Percentiles rank a stretch among this genome's conserved stretches.
Conservation (phyloP, 2,797 vertebrate genomes). For the Clarias pachynema region DNA sequence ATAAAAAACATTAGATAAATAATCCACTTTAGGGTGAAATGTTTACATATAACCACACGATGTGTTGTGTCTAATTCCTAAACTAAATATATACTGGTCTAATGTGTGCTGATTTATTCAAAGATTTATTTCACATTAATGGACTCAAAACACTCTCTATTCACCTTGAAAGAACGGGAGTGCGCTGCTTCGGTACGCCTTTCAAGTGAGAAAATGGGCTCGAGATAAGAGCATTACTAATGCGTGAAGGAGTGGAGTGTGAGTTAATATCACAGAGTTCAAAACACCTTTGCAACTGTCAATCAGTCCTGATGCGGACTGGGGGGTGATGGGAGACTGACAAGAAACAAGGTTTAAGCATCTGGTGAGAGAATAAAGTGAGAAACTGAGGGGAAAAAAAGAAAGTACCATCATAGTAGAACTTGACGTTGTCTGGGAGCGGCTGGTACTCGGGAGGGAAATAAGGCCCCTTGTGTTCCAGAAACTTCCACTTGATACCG, state of each 20-base stretch:
- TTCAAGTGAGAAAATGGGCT: not conserved
- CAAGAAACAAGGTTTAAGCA: not conserved
- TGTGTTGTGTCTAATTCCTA: not conserved
- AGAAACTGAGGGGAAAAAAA: not conserved
- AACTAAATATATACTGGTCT: not conserved
- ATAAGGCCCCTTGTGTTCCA: slow-evolving; percentile 74
- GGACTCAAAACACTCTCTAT: not conserved
- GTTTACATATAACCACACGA: not conserved
- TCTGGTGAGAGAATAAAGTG: not conserved
- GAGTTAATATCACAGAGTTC: not conserved
- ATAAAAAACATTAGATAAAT: not conserved
- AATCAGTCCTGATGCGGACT: not conserved
- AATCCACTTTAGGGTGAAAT: not conserved
- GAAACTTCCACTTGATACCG: slow-evolving; percentile 76
- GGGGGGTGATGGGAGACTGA: not conserved
- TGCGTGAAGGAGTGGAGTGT: not conserved
- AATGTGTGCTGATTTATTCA: not conserved
- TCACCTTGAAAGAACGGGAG: not conserved
- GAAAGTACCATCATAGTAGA: slow-evolving; percentile 70
- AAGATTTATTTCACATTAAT: not conserved
- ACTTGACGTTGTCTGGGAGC: slow-evolving; percentile 68
- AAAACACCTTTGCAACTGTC: not conserved
- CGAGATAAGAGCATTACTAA: not conserved
- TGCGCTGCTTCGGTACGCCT: not conserved
- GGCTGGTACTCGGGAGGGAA: slow-evolving; percentile 72